Percentiles rank a stretch among this genome's conserved stretches.
Conservation (phyloP, 2,113 vertebrate species). For the Platanista minor region DNA sequence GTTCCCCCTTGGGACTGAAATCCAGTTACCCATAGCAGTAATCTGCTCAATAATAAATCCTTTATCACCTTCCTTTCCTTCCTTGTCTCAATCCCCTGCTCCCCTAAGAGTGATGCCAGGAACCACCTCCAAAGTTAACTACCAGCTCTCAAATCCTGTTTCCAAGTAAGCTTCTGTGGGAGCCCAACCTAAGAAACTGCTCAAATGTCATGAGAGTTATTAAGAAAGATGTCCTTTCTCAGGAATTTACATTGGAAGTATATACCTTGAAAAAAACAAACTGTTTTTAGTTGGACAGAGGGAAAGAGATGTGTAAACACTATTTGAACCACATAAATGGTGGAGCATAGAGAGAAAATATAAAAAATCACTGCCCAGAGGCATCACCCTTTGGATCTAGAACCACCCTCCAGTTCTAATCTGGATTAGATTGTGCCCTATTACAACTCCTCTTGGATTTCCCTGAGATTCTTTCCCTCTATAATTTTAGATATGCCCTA, state of each 20-base stretch:
- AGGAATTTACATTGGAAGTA: conserved; percentile 19
- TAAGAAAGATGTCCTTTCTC: background rate
- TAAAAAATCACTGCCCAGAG: background rate
- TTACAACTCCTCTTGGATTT: background rate
- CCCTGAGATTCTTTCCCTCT: background rate
- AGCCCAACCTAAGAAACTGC: background rate
- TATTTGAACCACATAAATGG: background rate
- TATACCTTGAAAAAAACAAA: background rate
- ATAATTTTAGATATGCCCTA: background rate
- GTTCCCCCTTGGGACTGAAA: background rate
- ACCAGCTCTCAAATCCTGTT: background rate
- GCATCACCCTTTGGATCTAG: background rate
- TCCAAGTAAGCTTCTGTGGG: background rate
- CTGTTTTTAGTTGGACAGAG: background rate
- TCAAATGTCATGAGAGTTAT: background rate
- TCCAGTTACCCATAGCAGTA: background rate
- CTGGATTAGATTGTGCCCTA: background rate
- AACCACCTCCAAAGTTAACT: background rate
- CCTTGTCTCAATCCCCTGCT: background rate
- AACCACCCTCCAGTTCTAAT: background rate
- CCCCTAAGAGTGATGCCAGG: background rate
- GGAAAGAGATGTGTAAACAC: background rate
- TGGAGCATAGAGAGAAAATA: background rate
- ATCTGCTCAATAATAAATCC: background rate
- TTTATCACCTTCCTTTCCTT: background rate